These are phyloP conservation scores for Lepidurus packardi DNA, from an alignment of 1,140 invertebrate genomes.

Conservation along the genomic window DNA sequence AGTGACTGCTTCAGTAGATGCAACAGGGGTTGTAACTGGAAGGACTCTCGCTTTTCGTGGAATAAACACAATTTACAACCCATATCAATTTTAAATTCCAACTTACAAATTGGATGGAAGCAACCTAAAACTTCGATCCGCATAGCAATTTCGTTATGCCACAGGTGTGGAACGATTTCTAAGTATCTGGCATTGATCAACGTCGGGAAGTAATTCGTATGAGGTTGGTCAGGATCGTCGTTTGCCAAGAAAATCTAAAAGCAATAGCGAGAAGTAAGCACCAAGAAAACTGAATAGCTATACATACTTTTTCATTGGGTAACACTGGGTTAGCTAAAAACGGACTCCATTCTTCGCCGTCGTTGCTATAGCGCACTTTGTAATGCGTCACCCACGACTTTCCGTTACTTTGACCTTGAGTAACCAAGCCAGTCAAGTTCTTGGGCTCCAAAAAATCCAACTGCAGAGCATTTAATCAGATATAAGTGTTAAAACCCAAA, in stretches of 20 bases:
- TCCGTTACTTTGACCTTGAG: constrained; percentile 55
- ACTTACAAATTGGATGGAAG: constrained; percentile 61
- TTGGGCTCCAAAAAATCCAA: constrained; percentile 68
- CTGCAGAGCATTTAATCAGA: constrained; percentile 44
- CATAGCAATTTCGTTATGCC: constrained; percentile 61
- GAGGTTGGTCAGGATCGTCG: constrained; percentile 53
- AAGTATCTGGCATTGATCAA: constrained; percentile 60
- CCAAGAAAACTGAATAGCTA: constrained; percentile 55
- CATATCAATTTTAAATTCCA: not conserved
- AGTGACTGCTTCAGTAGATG: not conserved
- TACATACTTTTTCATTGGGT: not conserved
- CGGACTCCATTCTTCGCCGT: constrained; percentile 61
- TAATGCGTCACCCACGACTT: constrained; percentile 67
- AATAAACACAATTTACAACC: not conserved
- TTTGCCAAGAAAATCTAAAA: constrained; percentile 55
- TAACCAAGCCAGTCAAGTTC: constrained; percentile 71
- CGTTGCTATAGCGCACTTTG: constrained; percentile 63
- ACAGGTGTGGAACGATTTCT: constrained; percentile 59
- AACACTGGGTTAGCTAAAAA: constrained; percentile 49
- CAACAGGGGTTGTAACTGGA: not conserved
- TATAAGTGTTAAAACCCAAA: not conserved
- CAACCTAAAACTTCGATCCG: constrained; percentile 65
- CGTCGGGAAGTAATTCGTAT: constrained; percentile 56
- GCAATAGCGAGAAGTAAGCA: constrained; percentile 24
- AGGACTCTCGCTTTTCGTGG: not conserved